These are phyloP conservation scores for Camelus bactrianus DNA, from an alignment of 2,113 vertebrate genomes.

Conservation along the genomic window DNA sequence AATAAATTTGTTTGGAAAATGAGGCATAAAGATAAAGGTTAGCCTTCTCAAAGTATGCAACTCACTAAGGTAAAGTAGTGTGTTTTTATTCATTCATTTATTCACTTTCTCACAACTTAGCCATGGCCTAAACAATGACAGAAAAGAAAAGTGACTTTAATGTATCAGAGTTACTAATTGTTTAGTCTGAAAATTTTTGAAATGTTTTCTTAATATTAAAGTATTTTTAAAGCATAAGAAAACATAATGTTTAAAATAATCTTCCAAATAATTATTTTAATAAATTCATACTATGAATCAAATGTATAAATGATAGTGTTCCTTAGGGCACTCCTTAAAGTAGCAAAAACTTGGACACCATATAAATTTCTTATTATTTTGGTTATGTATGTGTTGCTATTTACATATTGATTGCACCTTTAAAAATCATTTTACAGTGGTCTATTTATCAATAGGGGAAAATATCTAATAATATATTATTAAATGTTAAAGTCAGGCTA, in stretches of 20 bases:
- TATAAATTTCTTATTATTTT: conserved; percentile 43
- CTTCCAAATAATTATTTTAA: neutral
- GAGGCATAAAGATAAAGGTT: neutral
- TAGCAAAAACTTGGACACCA: neutral
- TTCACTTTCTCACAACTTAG: neutral
- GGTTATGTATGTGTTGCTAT: neutral
- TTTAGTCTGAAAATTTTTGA: neutral
- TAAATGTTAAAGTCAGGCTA: neutral
- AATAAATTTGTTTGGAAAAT: neutral
- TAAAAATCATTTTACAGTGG: neutral
- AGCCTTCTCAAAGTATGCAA: neutral
- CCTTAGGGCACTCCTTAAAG: neutral
- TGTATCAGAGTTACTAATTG: neutral
- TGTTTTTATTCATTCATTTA: neutral
- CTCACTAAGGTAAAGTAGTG: neutral
- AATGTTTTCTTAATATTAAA: neutral
- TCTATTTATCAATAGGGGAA: neutral
- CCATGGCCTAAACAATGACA: neutral
- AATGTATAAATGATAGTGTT: neutral
- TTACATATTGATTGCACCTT: neutral
- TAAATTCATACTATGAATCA: neutral
- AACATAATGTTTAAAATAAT: conserved; percentile 28
- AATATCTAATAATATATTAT: neutral
- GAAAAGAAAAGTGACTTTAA: neutral
- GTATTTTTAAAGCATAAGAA: neutral